These are phyloP conservation scores for Chlorops oryzae DNA, from an alignment of 1,140 invertebrate genomes.

Conservation along the genomic window DNA sequence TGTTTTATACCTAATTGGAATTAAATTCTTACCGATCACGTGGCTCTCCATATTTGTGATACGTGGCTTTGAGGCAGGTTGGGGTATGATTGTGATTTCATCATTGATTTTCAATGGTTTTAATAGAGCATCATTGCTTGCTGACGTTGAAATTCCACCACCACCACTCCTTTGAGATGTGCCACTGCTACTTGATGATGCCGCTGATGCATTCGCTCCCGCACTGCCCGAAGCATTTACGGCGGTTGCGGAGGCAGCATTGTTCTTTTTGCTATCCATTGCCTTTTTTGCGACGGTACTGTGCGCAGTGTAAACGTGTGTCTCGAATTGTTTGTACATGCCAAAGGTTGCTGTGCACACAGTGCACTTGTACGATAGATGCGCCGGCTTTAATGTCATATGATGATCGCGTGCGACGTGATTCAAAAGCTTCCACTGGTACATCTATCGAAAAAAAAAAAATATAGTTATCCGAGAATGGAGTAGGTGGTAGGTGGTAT, in stretches of 20 bases:
- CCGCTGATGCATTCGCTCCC: slow-evolving; percentile 14
- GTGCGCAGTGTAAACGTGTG: slow-evolving; percentile 88
- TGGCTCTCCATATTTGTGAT: slow-evolving; percentile 48
- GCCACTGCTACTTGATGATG: slow-evolving; percentile 27
- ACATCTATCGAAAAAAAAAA: slow-evolving; percentile 58
- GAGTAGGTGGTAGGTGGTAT: not conserved
- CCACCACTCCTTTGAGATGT: slow-evolving; percentile 10
- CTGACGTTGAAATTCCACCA: no score
- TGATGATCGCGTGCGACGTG: slow-evolving; percentile 86
- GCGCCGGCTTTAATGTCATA: slow-evolving; percentile 83
- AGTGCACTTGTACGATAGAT: slow-evolving; percentile 89
- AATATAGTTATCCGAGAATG: no score
- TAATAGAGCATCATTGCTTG: slow-evolving; percentile 58
- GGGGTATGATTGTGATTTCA: slow-evolving; percentile 87
- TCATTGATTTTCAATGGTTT: slow-evolving; percentile 86
- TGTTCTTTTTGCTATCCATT: slow-evolving; percentile 67
- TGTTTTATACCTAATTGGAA: no score
- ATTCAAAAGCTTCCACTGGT: slow-evolving; percentile 86
- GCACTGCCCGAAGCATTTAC: no score
- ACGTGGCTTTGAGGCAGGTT: slow-evolving; percentile 56
- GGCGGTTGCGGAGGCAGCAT: slow-evolving; percentile 29
- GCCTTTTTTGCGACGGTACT: slow-evolving; percentile 76
- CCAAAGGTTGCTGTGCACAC: slow-evolving; percentile 90
- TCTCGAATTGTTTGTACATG: slow-evolving; percentile 92
- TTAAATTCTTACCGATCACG: slow-evolving; percentile 39